Evolutionary conservation across 1,140 invertebrate species (phyloP).

Genomic region (Temnothorax nylanderi): DNA sequence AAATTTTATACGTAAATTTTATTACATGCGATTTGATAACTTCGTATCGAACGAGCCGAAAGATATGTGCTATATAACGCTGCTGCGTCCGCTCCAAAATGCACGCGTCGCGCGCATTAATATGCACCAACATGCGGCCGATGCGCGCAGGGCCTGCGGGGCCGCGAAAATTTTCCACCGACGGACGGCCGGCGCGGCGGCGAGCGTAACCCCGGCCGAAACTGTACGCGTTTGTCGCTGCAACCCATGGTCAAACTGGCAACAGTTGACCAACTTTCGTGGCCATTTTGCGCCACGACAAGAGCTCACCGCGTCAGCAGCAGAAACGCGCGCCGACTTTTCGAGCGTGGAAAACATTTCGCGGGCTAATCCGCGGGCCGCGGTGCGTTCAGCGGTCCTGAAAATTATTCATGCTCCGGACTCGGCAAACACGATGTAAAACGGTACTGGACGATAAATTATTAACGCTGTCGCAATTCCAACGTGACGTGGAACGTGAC

Average conservation of each 20-base stretch:
- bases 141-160: conserved; percentile 13
- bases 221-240: conserved; percentile 71
- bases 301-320: conserved; percentile 61
- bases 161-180: conserved; percentile 42
- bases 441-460: conserved; percentile 56
- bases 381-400: conserved; percentile 57
- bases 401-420: conserved; percentile 62
- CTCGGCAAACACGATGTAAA: conserved; percentile 56
- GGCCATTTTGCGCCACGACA: conserved; percentile 52
- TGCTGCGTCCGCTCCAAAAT: background rate
- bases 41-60: conserved; percentile 1
- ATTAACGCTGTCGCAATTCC: conserved; percentile 58
- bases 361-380: conserved; percentile 59
- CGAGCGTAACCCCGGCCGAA: conserved; percentile 33
- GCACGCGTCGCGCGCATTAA: conserved; percentile 37
- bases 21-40: conserved; percentile 38
- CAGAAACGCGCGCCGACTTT: conserved; percentile 66
- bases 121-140: conserved; percentile 35
- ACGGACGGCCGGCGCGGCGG: background rate
- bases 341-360: conserved; percentile 69
- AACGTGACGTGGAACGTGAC: conserved; percentile 38
- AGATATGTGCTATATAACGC: background rate
- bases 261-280: conserved; percentile 71
- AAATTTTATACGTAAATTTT: background rate
- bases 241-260: conserved; percentile 48